Conservation (phyloP, 2,888 invertebrate species). For the Parnassius apollo region DNA sequence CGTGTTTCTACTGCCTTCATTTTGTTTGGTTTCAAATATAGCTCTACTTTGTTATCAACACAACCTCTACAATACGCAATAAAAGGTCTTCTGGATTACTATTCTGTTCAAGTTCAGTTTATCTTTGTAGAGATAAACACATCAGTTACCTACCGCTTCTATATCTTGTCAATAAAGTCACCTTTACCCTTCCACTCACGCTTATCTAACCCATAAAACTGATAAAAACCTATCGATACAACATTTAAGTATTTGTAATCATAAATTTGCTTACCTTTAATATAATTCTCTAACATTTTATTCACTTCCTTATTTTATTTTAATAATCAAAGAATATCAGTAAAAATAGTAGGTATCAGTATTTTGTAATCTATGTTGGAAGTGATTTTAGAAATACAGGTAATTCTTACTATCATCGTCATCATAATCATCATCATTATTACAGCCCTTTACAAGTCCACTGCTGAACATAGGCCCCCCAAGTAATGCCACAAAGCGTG, state of each 20-base stretch:
- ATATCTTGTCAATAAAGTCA: conserved; percentile 52
- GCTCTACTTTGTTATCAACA: conserved; percentile 2
- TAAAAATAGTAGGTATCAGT: no score
- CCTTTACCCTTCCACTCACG: conserved; percentile 33
- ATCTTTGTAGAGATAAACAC: conserved; percentile 46
- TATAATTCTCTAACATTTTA: no score
- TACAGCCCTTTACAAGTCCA: no score
- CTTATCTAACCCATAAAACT: conserved; percentile 13
- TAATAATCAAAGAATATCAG: no score
- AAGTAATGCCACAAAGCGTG: no score
- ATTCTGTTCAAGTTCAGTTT: conserved; percentile 43
- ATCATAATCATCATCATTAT: no score
- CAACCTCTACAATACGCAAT: conserved; percentile 31
- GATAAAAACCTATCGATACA: no score
- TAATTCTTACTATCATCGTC: no score
- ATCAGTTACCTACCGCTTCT: conserved; percentile 45
- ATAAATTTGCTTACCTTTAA: neutral
- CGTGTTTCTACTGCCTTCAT: conserved; percentile 58
- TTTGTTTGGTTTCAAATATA: conserved; percentile 10
- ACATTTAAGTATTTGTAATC: neutral
- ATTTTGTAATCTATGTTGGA: no score
- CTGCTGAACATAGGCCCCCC: no score
- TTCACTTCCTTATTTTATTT: no score
- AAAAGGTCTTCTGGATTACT: conserved; percentile 39
- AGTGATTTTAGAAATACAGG: no score